A percentile compares a stretch with the other conserved stretches of the same genome.
These are phyloP conservation scores for Hyles lineata DNA, from an alignment of 2,888 invertebrate species.

Conservation along the genomic window DNA sequence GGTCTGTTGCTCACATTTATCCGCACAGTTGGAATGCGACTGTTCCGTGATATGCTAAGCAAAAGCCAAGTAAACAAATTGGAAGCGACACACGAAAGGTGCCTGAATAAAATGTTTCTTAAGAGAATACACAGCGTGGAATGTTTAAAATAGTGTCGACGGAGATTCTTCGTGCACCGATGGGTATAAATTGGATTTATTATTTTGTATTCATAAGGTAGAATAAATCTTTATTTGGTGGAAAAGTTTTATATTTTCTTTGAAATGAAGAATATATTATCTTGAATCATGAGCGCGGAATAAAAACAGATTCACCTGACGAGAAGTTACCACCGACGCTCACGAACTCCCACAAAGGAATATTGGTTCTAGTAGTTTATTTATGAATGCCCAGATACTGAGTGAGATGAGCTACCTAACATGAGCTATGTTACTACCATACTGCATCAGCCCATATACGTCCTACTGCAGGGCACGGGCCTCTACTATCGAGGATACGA, in stretches of 20 bases:
- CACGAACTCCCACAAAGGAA: too few relatives aligned
- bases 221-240: background rate
- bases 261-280: too few relatives aligned
- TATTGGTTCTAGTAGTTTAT: too few relatives aligned
- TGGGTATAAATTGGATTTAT: background rate
- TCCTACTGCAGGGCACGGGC: too few relatives aligned
- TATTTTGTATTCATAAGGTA: conserved; percentile 5
- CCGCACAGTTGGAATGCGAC: conserved; percentile 71
- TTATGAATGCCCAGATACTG: too few relatives aligned
- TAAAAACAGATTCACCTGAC: too few relatives aligned
- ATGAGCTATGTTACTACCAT: too few relatives aligned
- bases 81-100: conserved; percentile 62
- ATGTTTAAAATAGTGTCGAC: conserved; percentile 27
- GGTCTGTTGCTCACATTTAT: conserved; percentile 72
- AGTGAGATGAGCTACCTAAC: too few relatives aligned
- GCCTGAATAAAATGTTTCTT: conserved; percentile 58
- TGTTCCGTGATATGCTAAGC: conserved; percentile 78
- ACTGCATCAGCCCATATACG: too few relatives aligned
- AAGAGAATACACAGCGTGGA: conserved; percentile 44
- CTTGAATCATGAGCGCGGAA: too few relatives aligned
- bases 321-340: too few relatives aligned
- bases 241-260: background rate
- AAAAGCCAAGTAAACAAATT: conserved; percentile 80
- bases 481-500: too few relatives aligned
- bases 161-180: conserved; percentile 13